Evolutionary conservation across 1,140 invertebrate species (phyloP).

Genomic region (Grapholita molesta): DNA sequence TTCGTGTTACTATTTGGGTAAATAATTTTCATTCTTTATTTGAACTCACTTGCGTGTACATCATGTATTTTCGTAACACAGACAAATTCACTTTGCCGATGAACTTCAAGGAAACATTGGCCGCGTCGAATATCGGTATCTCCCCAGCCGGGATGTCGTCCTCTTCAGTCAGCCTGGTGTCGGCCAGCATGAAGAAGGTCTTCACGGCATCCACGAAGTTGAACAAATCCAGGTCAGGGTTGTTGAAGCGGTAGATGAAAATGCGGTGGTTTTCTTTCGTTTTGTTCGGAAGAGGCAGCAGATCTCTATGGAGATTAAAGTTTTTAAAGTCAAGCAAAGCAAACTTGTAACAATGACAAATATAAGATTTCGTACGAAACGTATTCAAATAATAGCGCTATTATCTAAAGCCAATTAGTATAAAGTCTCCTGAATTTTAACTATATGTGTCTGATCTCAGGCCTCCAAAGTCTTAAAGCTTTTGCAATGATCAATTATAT

Average conservation of each 20-base stretch:
- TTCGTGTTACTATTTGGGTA: too few relatives aligned
- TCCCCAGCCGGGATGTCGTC: conserved; percentile 80
- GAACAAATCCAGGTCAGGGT: conserved; percentile 81
- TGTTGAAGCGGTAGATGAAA: conserved; percentile 80
- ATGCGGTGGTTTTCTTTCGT: conserved; percentile 79
- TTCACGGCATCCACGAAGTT: conserved; percentile 83
- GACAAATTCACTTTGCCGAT: conserved; percentile 81
- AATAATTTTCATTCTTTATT: too few relatives aligned
- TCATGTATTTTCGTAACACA: conserved; percentile 82
- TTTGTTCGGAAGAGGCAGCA: conserved; percentile 79
- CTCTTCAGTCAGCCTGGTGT: conserved; percentile 80
- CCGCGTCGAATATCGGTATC: conserved; percentile 84
- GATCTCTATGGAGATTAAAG: conserved; percentile 74
- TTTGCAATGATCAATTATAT: too few relatives aligned
- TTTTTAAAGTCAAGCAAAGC: too few relatives aligned
- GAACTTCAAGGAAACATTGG: conserved; percentile 80
- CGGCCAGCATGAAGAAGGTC: conserved; percentile 84
- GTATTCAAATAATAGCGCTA: too few relatives aligned
- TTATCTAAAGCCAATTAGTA: too few relatives aligned
- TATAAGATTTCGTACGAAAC: too few relatives aligned
- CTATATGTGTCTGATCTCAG: too few relatives aligned
- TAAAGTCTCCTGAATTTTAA: too few relatives aligned
- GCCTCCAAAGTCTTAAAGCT: too few relatives aligned
- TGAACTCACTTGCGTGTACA: conserved; percentile 79
- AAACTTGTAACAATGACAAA: too few relatives aligned